A percentile compares a stretch with the other conserved stretches of the same genome.
Conservation (phyloP, 2,113 vertebrate species). For the Otis tarda region DNA sequence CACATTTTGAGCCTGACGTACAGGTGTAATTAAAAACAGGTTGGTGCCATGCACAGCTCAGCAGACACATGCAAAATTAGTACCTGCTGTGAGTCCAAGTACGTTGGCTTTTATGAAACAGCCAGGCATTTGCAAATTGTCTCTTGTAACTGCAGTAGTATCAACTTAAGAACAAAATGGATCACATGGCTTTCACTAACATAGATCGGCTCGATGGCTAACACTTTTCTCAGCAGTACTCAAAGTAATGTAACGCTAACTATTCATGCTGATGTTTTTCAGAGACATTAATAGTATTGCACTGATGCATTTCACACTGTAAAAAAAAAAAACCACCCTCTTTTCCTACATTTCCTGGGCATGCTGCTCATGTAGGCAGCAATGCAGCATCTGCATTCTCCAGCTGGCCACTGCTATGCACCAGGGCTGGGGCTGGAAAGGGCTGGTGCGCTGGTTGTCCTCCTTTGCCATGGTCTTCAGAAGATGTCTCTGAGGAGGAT, state of each 20-base stretch:
- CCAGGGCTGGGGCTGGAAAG: not conserved
- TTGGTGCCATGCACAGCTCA: conserved; percentile 45
- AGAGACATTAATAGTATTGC: not conserved
- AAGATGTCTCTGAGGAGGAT: not conserved
- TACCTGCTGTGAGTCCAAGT: conserved; percentile 53
- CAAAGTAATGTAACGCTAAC: not conserved
- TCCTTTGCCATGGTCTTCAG: not conserved
- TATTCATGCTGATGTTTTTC: not conserved
- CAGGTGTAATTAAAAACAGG: conserved; percentile 67
- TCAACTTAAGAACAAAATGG: not conserved
- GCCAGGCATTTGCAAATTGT: conserved; percentile 42
- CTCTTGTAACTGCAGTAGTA: conserved; percentile 13
- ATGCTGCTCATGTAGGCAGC: not conserved
- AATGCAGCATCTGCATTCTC: not conserved
- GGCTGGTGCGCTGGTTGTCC: not conserved
- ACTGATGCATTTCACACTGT: not conserved
- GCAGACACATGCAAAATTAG: conserved; percentile 44
- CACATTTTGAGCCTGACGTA: conserved; percentile 37
- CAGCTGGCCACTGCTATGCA: not conserved
- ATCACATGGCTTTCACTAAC: not conserved
- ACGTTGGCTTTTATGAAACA: conserved; percentile 28
- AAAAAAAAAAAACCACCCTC: not conserved
- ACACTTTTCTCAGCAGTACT: not conserved
- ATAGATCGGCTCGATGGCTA: not conserved
- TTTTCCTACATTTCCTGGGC: not conserved